These are phyloP conservation scores for Glomeris maerens DNA, from an alignment of 1,140 invertebrate genomes.

Conservation along the genomic window DNA sequence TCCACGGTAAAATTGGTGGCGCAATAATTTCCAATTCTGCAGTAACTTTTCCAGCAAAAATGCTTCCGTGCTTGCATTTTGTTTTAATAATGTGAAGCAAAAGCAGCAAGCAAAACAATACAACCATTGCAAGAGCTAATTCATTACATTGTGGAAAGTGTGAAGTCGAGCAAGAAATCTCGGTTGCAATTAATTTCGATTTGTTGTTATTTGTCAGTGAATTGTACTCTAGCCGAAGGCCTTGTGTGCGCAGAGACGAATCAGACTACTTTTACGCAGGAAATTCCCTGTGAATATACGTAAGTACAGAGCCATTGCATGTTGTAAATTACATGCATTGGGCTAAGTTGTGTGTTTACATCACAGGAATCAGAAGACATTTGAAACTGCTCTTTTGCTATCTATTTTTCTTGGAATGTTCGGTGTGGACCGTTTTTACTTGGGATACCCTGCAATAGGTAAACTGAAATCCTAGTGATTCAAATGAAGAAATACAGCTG, in stretches of 20 bases:
- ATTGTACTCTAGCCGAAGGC: conserved; percentile 64
- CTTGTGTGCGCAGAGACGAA: conserved; percentile 65
- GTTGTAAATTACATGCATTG: not conserved
- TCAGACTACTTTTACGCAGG: conserved; percentile 61
- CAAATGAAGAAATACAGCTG: not conserved
- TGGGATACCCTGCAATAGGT: conserved; percentile 83
- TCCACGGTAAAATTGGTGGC: conserved; percentile 8
- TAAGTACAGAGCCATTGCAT: conserved; percentile 40
- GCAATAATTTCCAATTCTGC: not conserved
- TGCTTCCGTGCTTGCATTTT: not conserved
- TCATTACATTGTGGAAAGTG: conserved; percentile 8
- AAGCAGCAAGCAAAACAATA: not conserved
- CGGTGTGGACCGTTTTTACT: conserved; percentile 90
- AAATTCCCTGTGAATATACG: conserved; percentile 85
- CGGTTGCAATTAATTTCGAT: conserved; percentile 9
- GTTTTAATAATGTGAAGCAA: not conserved
- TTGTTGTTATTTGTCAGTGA: conserved; percentile 43
- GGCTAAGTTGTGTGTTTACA: conserved; percentile 25
- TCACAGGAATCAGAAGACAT: conserved; percentile 81
- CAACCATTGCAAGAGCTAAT: conserved; percentile 3
- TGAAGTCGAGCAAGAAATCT: conserved; percentile 9
- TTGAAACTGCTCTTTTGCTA: conserved; percentile 77
- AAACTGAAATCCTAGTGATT: too few species aligned
- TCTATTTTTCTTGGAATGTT: conserved; percentile 95
- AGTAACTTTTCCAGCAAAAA: not conserved